Base-by-base conservation (phyloP, 2,888 invertebrate genomes). In the Lasius platythorax region DNA sequence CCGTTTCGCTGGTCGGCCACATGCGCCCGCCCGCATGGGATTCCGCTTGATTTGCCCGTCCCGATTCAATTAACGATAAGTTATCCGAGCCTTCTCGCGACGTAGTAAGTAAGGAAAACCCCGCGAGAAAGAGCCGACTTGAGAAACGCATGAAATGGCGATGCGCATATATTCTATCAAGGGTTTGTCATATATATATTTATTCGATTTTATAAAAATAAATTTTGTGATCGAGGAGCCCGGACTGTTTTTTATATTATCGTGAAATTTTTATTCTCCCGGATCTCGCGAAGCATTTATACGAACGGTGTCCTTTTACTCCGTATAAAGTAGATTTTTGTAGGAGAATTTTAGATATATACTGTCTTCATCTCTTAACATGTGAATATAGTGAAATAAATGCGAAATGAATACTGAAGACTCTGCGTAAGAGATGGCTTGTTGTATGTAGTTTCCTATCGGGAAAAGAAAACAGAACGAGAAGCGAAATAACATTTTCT, bases 61-160 rank as follows among this genome's bases (percentile, higher is more conserved):
- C 46, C 74, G 79, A 81, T 81, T 81, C 74, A 81, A 81, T 81
- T 81, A 81, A 73, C 73, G 79, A 81, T 81, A 81, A 81, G 79
- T 81, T 81, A 81, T 73, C 79, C 61, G 37, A 23, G 37, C 23
- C 12, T 28, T 37, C 8, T 15, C 5, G 58, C 23, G 46, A 18
- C 68, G n/a, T 40, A 23, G 37, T 5, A 37, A 11, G 76, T 9
- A 37, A 30, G 8, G 28, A 53, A 53, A 53, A n/a, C 28, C 1
- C n/a, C 4, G 56, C 70, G 56, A 56, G 73, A 79, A 72, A 79
- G 18, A 61, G 12, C 0, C 15, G 30, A 23, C 11, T 33, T 1
- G n/a, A 37, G 18, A 70, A 78, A 66, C 37, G 18, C 18, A 50
- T 1, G 9, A 37, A n/a, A 23, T 53, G 8, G 5, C 37, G 46